Evolutionary conservation across 1,140 invertebrate species (phyloP).

Genomic region (Pissodes strobi): DNA sequence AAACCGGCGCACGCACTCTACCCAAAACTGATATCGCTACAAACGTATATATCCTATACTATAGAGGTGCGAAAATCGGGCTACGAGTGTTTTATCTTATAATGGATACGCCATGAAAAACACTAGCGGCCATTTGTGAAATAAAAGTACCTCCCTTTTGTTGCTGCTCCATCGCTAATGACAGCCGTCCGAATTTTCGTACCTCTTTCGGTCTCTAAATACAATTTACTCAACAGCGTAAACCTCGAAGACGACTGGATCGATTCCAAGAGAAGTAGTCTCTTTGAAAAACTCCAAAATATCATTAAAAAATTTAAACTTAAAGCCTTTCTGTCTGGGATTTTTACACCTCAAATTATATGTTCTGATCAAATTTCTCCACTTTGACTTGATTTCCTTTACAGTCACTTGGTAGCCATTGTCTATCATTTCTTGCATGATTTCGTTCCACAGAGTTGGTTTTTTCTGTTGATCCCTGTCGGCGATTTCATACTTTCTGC

Average conservation of each 20-base stretch:
- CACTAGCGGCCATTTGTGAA: too few species aligned
- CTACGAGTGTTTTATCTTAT: too few species aligned
- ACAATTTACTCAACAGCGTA: slow-evolving; percentile 7
- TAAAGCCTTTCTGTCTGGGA: slow-evolving; percentile 34
- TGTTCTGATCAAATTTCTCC: slow-evolving; percentile 30
- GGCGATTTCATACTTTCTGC: slow-evolving; percentile 31
- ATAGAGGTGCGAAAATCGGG: too few species aligned
- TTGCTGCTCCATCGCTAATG: too few species aligned
- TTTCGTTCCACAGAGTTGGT: slow-evolving; percentile 26
- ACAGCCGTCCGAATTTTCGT: too few species aligned
- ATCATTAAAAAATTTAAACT: slow-evolving; percentile 36
- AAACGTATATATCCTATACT: too few species aligned
- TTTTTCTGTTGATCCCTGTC: slow-evolving; percentile 30
- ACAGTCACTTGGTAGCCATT: slow-evolving; percentile 22
- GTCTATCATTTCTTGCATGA: slow-evolving; percentile 27
- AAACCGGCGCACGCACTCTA: too few species aligned
- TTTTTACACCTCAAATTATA: slow-evolving; percentile 32
- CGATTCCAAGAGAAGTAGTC: slow-evolving; percentile 23
- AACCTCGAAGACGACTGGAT: slow-evolving; percentile 30
- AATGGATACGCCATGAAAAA: too few species aligned
- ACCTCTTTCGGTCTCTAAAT: too few species aligned
- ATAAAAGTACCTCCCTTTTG: too few species aligned
- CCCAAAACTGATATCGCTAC: too few species aligned
- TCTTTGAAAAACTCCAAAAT: slow-evolving; percentile 32
- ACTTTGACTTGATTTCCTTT: slow-evolving; percentile 32